Evolutionary conservation across 1,140 invertebrate genomes (phyloP).

Genomic region (Sarcophaga peregrina): DNA sequence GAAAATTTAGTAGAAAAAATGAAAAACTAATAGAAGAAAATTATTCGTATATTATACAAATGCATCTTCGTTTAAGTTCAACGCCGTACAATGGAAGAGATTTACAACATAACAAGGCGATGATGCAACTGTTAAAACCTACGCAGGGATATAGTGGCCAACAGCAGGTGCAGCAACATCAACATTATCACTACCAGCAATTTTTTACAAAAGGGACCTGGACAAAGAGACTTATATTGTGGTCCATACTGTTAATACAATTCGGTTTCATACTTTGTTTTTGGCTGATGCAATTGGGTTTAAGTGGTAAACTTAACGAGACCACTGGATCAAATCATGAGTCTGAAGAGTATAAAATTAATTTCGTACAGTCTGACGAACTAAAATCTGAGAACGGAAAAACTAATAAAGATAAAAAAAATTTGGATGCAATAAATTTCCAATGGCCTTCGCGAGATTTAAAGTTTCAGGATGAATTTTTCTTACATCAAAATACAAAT

Average conservation of each 20-base stretch:
- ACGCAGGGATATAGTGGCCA: too few relatives aligned
- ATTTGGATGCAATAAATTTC: background rate
- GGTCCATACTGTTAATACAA: slow-evolving; percentile 58
- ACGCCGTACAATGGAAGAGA: background rate
- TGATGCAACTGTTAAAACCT: slow-evolving; percentile 14
- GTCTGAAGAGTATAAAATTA: background rate
- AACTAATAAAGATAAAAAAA: background rate
- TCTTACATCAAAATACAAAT: slow-evolving; percentile 52
- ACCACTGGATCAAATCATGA: background rate
- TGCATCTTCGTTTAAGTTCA: slow-evolving; percentile 26
- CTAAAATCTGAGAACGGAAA: background rate
- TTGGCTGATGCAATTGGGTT: slow-evolving; percentile 56
- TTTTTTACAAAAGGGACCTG: slow-evolving; percentile 45
- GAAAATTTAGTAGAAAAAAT: slow-evolving; percentile 3
- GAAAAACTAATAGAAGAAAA: background rate
- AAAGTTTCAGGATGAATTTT: slow-evolving; percentile 27
- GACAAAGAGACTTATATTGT: slow-evolving; percentile 59
- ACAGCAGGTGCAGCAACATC: background rate
- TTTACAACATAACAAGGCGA: slow-evolving; percentile 6
- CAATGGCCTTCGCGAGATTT: slow-evolving; percentile 24
- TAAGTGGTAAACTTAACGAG: slow-evolving; percentile 47
- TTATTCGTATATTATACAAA: background rate
- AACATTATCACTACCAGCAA: slow-evolving; percentile 11
- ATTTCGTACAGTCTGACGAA: background rate
- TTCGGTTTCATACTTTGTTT: slow-evolving; percentile 59